Evolutionary conservation across 2,797 vertebrate genomes (phyloP), one percentile per base, ranked within the genome.

Genomic region (Urophycis tenuis): DNA sequence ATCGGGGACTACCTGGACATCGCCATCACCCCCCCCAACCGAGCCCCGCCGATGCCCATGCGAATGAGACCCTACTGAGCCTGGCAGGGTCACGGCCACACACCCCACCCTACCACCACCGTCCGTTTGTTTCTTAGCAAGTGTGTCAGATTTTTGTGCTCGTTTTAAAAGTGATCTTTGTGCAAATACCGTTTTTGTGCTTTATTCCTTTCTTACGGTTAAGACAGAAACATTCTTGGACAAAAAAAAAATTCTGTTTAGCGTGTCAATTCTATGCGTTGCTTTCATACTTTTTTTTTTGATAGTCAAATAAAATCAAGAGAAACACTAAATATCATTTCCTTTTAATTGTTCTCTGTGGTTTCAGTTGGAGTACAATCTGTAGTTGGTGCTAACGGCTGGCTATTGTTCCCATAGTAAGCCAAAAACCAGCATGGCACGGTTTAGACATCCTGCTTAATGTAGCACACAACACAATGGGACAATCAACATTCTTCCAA

Each of bases 1-100:
- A 96, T 96, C 75, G 95, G 95, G 75, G 95, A 96, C 88, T 95
- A 96, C 80, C 82, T 96, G 86, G 95, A 96, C 78, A 95, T 96
- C 85, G 94, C 95, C 10, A 95, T 96, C 33, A 96, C 95, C 0
- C 94, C 94, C 73, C 95, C 95, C 0, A 96, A 95, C 71, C 92
- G 95, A 0, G 95, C 93, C 2, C 95, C 94, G 0, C 95, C 94
- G 3, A 80, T 94, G 1, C 94, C 92, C 0, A 94, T 93, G 78
- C 93, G 94, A 77, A 94, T 95, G 94, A 94, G 95, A 82, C 95
- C 95, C 0, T 96, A 95, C 85, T 96, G 74, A 94, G 22, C 49
- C n/a, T 14, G 67, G 19, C 7, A 14, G 22, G 15, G 14, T 7
- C 29, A 25, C n/a, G n/a, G n/a, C n/a, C n/a, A n/a, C n/a, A n/a